These are phyloP conservation scores for Sylvia borin DNA, from an alignment of 2,797 vertebrate genomes.

Conservation along the genomic window DNA sequence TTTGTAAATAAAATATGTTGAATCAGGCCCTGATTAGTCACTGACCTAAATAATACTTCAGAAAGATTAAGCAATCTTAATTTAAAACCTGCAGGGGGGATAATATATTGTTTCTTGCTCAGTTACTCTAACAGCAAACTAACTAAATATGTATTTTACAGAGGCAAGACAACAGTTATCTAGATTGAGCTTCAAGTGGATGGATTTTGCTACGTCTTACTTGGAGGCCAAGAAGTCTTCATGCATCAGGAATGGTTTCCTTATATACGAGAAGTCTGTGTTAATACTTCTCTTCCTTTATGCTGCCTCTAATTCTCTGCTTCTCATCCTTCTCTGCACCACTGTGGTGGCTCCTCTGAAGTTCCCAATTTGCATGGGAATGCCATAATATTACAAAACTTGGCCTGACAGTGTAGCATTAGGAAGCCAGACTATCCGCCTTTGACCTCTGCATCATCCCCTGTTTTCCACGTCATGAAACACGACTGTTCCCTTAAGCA, in stretches of 20 bases:
- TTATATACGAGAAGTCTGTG: not conserved
- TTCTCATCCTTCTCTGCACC: not conserved
- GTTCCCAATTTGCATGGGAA: not conserved
- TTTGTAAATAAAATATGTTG: conserved; percentile 20
- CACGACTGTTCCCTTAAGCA: not conserved
- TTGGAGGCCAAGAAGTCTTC: not conserved
- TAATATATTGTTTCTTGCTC: not conserved
- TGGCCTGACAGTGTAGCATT: not conserved
- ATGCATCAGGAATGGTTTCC: not conserved
- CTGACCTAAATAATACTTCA: conserved; percentile 41
- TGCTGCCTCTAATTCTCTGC: not conserved
- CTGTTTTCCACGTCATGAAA: not conserved
- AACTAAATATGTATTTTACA: not conserved
- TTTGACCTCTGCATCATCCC: not conserved
- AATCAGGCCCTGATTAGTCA: conserved; percentile 23
- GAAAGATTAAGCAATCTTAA: conserved; percentile 3
- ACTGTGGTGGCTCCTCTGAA: not conserved
- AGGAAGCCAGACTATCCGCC: not conserved
- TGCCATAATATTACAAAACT: not conserved
- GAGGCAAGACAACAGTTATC: not conserved
- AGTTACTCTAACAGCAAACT: not conserved
- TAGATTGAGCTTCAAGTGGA: not conserved
- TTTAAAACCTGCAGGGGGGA: not conserved
- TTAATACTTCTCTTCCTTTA: not conserved
- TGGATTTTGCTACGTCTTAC: not conserved